phyloP scores from a whole-genome alignment of 1,140 invertebrate genomes.

The Aphelenchoides fujianensis region DNA sequence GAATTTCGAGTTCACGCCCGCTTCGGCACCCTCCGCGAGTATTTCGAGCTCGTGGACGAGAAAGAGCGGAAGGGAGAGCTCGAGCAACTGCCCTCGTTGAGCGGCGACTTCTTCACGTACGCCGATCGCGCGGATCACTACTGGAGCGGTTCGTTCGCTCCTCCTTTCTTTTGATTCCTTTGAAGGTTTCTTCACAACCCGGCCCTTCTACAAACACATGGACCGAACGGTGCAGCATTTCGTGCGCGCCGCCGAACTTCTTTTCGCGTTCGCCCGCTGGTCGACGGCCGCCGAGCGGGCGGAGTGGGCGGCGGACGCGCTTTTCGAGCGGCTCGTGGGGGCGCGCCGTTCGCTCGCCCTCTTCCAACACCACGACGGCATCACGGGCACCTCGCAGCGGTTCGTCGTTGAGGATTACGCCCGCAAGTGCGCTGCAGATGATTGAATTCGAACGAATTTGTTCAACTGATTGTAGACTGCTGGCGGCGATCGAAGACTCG shows the following conservation, averaged over 20 bases:
- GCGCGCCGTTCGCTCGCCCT: constrained; percentile 77
- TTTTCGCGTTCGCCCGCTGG: constrained; percentile 71
- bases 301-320: background rate
- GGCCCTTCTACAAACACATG: constrained; percentile 89
- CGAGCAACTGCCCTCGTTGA: constrained; percentile 73
- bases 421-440: constrained; percentile 71
- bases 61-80: no score
- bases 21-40: constrained; percentile 88
- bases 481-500: no score
- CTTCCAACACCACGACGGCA: constrained; percentile 95
- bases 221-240: constrained; percentile 76
- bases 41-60: constrained; percentile 77
- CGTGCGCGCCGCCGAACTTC: constrained; percentile 76
- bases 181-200: constrained; percentile 83
- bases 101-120: constrained; percentile 96
- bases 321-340: constrained; percentile 65
- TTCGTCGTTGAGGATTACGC: constrained; percentile 88
- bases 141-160: constrained; percentile 96
- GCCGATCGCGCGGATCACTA: constrained; percentile 91
- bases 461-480: no score
- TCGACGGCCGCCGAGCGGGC: background rate
- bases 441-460: no score
- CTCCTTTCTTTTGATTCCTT: no score
- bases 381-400: constrained; percentile 87
- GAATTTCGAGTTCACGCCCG: constrained; percentile 68